These are phyloP conservation scores for Lepus europaeus DNA, from an alignment of 2,113 vertebrate species.

Conservation along the genomic window DNA sequence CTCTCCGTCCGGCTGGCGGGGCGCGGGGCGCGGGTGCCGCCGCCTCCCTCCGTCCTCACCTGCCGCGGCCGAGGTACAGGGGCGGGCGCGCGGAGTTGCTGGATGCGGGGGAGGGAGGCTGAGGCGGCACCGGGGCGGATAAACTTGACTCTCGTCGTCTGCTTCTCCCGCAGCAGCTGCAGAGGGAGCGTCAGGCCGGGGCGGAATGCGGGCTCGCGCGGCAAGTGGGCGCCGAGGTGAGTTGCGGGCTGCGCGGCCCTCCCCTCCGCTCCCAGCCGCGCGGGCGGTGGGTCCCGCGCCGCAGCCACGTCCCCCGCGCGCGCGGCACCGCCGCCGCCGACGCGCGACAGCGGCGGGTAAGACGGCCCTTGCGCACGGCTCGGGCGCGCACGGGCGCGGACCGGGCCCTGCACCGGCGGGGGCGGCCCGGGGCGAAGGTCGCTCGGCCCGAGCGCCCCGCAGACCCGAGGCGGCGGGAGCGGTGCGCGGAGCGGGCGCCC, in stretches of 20 bases:
- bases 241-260: slow-evolving; percentile 50
- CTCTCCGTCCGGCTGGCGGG: neutral
- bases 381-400: neutral
- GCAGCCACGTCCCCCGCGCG: neutral
- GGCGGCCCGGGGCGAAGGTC: neutral
- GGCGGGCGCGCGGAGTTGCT: neutral
- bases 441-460: neutral
- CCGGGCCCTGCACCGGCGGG: neutral
- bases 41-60: neutral
- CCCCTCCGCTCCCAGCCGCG: neutral
- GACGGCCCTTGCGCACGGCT: neutral
- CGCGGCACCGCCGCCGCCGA: neutral
- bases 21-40: neutral
- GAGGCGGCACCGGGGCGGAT: neutral
- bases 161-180: slow-evolving; percentile 90
- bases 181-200: slow-evolving; percentile 89
- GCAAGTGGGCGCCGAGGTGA: slow-evolving; percentile 95
- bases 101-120: neutral
- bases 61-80: neutral
- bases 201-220: slow-evolving; percentile 88
- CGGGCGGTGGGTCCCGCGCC: neutral
- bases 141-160: slow-evolving; percentile 58
- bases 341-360: neutral
- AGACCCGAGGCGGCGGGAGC: neutral
- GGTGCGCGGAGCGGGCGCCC: neutral